Conservation (phyloP, 2,888 invertebrate species). For the Embidobia sp. region DNA sequence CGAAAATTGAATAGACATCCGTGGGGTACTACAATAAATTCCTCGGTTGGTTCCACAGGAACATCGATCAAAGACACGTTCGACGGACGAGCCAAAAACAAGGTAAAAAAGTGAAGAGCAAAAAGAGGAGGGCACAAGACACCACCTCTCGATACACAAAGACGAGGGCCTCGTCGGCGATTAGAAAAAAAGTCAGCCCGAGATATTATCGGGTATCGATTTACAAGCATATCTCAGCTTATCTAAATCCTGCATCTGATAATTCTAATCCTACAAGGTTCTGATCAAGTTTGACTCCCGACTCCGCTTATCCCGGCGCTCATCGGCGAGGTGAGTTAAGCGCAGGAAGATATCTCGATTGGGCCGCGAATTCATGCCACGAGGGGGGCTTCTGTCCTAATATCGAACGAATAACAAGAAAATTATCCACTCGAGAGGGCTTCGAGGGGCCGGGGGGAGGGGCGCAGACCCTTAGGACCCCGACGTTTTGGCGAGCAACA, state of each 20-base stretch:
- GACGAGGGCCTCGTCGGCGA: constrained; percentile 40
- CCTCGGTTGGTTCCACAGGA: constrained; percentile 16
- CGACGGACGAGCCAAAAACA: constrained; percentile 51
- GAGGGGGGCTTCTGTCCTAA: constrained; percentile 70
- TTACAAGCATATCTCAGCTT: constrained; percentile 69
- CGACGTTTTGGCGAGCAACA: constrained; percentile 73
- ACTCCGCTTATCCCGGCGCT: constrained; percentile 65
- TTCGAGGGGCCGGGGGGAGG: constrained; percentile 32
- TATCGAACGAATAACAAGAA: constrained; percentile 79
- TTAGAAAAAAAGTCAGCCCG: constrained; percentile 49
- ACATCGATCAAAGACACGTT: constrained; percentile 51
- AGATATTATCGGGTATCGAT: constrained; percentile 67
- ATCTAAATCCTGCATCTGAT: constrained; percentile 80
- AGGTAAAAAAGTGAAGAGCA: constrained; percentile 11
- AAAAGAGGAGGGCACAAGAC: background rate
- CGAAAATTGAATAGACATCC: constrained; percentile 49
- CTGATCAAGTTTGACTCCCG: constrained; percentile 63
- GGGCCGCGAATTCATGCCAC: constrained; percentile 37
- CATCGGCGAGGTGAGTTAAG: constrained; percentile 59
- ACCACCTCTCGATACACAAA: constrained; percentile 28
- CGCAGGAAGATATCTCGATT: constrained; percentile 39
- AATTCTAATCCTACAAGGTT: constrained; percentile 70
- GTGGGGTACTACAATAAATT: constrained; percentile 48
- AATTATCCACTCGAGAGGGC: constrained; percentile 80
- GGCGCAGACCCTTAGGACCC: constrained; percentile 39